phyloP scores from a whole-genome alignment of 2,113 vertebrate species.

The Rhinolophus sinicus region DNA sequence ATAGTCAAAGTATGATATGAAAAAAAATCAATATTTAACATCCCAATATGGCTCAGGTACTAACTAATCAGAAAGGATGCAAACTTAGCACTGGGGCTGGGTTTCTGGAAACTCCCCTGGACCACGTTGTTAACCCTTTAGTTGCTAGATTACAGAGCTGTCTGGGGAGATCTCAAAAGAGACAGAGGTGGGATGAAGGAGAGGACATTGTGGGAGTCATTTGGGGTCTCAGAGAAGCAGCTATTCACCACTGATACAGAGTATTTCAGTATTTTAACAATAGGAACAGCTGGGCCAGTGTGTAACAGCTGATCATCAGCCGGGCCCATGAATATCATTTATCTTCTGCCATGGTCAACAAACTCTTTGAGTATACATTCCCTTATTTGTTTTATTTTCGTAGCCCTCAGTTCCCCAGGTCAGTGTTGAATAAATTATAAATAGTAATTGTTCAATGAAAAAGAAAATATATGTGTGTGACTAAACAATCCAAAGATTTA shows the following conservation, averaged over 20 bases:
- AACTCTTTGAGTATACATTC: neutral
- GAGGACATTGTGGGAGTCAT: neutral
- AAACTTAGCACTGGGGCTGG: neutral
- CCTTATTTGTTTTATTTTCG: neutral
- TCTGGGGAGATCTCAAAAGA: neutral
- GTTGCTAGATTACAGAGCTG: neutral
- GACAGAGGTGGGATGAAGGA: neutral
- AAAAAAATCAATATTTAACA: slow-evolving; percentile 38
- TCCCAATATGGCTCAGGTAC: neutral
- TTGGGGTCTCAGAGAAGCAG: neutral
- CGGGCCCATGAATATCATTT: neutral
- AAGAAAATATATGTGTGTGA: slow-evolving; percentile 26
- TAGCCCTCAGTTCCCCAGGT: neutral
- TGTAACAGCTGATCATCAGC: neutral
- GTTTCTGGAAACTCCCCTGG: neutral
- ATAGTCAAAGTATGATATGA: slow-evolving; percentile 10
- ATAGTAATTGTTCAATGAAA: slow-evolving; percentile 9
- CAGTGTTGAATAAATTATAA: slow-evolving; percentile 22
- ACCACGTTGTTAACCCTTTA: slow-evolving; percentile 17
- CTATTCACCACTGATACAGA: neutral
- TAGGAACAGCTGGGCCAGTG: neutral
- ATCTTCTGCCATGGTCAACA: neutral
- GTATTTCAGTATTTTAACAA: neutral
- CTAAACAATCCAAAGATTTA: slow-evolving; percentile 8
- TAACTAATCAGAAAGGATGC: neutral